phyloP scores from a whole-genome alignment of 2,888 invertebrate species.

The Actias luna region DNA sequence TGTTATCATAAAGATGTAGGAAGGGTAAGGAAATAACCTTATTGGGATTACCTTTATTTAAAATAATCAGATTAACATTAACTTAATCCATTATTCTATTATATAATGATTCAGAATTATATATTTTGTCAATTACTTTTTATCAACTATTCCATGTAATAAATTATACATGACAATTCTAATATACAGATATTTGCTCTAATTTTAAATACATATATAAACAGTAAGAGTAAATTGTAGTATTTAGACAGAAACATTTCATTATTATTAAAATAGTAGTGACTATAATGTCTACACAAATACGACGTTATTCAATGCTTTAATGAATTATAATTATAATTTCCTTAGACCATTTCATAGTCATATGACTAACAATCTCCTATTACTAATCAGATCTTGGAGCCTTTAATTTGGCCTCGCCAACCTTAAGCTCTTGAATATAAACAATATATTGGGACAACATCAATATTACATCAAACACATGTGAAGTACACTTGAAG shows the following conservation, averaged over 20 bases:
- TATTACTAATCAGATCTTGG: background rate
- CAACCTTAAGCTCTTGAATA: slow-evolving; percentile 6
- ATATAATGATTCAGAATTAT: background rate
- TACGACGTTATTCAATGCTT: background rate
- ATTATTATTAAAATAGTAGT: background rate
- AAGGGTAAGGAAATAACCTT: background rate
- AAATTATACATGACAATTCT: too few species aligned
- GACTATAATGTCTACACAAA: background rate
- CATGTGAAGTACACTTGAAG: background rate
- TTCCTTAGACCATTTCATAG: slow-evolving; percentile 6
- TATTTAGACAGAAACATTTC: background rate
- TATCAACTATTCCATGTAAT: background rate
- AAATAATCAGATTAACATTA: background rate
- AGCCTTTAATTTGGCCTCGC: slow-evolving; percentile 10
- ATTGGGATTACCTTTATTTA: background rate
- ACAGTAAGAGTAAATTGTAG: too few species aligned
- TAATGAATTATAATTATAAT: background rate
- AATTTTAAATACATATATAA: too few species aligned
- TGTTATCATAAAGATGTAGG: background rate
- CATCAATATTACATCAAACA: slow-evolving; percentile 3
- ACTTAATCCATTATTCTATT: background rate
- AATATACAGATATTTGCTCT: too few species aligned
- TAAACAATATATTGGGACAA: slow-evolving; percentile 2
- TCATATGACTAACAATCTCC: slow-evolving; percentile 3
- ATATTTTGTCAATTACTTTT: background rate